Evolutionary conservation across 2,888 invertebrate genomes (phyloP).

Genomic region (Drosophila suboccidentalis): DNA sequence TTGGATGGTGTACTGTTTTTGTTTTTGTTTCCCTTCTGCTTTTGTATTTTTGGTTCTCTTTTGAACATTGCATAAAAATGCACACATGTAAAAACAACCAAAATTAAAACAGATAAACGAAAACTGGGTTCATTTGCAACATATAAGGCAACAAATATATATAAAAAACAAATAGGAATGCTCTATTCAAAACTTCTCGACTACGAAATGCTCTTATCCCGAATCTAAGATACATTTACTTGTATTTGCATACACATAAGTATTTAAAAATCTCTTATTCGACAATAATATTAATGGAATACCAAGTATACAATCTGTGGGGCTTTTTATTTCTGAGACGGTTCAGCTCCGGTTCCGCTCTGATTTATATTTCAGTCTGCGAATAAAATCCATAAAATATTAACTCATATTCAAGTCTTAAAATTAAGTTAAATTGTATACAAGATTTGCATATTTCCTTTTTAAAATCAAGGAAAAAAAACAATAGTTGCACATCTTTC

Average conservation of each 20-base stretch:
- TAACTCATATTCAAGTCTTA: no score
- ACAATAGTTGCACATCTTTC: no score
- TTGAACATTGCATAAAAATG: constrained; percentile 25
- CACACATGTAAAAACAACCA: constrained; percentile 13
- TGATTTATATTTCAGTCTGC: no score
- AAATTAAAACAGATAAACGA: constrained; percentile 30
- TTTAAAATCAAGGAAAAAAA: no score
- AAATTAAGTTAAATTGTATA: no score
- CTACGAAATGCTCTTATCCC: background rate
- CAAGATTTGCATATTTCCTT: no score
- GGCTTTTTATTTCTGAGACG: no score
- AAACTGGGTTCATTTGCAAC: constrained; percentile 47
- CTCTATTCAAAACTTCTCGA: background rate
- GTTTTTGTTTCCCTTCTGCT: constrained; percentile 8
- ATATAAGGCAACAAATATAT: constrained; percentile 32
- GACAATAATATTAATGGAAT: no score
- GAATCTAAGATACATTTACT: background rate
- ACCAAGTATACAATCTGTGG: no score
- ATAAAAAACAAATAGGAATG: constrained; percentile 8
- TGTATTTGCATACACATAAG: background rate
- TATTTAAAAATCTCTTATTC: no score
- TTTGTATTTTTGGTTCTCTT: constrained; percentile 24
- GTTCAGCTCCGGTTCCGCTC: no score
- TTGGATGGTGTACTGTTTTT: constrained; percentile 8
- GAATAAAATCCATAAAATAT: no score